These are phyloP conservation scores for Phthorimaea operculella DNA, from an alignment of 1,140 invertebrate genomes.

Conservation along the genomic window DNA sequence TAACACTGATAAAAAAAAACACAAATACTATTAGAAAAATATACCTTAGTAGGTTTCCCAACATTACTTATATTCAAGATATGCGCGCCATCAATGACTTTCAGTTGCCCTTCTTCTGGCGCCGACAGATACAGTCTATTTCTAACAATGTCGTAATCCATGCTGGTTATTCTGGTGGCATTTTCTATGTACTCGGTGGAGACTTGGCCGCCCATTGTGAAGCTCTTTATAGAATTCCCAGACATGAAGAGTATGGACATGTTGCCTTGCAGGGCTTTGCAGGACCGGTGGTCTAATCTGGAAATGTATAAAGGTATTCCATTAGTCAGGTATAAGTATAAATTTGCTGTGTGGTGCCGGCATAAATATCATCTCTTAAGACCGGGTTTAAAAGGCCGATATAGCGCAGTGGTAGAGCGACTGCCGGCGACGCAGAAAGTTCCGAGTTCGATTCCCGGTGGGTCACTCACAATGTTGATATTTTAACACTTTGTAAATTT, in stretches of 20 bases:
- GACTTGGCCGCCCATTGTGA: conserved; percentile 35
- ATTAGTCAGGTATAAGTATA: too few species aligned
- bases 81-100: background rate
- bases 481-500: too few species aligned
- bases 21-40: too few species aligned
- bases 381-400: too few species aligned
- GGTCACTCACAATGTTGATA: too few species aligned
- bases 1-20: too few species aligned
- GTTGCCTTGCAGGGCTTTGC: conserved; percentile 73
- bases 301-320: conserved; percentile 24
- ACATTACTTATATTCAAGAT: conserved; percentile 64
- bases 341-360: too few species aligned
- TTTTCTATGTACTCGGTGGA: conserved; percentile 20
- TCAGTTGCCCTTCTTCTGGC: background rate
- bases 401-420: too few species aligned
- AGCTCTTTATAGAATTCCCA: conserved; percentile 65
- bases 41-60: conserved; percentile 69
- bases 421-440: too few species aligned
- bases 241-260: conserved; percentile 64
- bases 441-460: too few species aligned
- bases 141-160: conserved; percentile 57
- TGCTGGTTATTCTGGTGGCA: background rate
- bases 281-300: conserved; percentile 74
- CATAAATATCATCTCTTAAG: too few species aligned
- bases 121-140: background rate